Conservation (phyloP, 2,113 vertebrate genomes). For the Thomomys bottae region DNA sequence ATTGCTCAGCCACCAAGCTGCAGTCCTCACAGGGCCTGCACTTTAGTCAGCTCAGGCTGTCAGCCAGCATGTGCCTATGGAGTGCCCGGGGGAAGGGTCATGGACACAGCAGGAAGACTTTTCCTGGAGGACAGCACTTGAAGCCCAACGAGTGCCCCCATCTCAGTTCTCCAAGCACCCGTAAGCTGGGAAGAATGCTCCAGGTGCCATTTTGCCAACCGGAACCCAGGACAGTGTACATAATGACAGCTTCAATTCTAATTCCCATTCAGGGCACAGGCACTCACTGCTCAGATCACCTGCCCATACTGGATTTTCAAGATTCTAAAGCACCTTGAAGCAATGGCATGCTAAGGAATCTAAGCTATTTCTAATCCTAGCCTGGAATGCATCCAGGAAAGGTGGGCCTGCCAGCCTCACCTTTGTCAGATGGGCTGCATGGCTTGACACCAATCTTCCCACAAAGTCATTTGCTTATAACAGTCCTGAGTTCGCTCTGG, state of each 20-base stretch:
- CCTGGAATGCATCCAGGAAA: background rate
- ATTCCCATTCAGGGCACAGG: background rate
- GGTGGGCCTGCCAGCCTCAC: background rate
- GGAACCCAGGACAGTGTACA: background rate
- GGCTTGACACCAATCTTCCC: background rate
- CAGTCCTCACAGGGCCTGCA: background rate
- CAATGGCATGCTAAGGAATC: background rate
- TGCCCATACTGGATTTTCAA: background rate
- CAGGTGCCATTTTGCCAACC: background rate
- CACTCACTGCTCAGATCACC: background rate
- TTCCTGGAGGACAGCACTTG: background rate
- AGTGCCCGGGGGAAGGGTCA: background rate
- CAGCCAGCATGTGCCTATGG: background rate
- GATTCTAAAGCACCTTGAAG: background rate
- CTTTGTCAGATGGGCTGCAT: background rate
- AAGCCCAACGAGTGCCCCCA: background rate
- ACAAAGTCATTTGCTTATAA: background rate
- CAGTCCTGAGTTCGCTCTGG: background rate
- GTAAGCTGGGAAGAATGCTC: background rate
- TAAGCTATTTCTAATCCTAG: background rate
- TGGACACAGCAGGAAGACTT: background rate
- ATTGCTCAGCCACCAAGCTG: background rate
- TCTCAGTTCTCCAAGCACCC: background rate
- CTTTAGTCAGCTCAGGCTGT: background rate
- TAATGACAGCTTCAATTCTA: background rate